phyloP scores from a whole-genome alignment of 2,888 invertebrate species.

The Tetheella fluctuosa region DNA sequence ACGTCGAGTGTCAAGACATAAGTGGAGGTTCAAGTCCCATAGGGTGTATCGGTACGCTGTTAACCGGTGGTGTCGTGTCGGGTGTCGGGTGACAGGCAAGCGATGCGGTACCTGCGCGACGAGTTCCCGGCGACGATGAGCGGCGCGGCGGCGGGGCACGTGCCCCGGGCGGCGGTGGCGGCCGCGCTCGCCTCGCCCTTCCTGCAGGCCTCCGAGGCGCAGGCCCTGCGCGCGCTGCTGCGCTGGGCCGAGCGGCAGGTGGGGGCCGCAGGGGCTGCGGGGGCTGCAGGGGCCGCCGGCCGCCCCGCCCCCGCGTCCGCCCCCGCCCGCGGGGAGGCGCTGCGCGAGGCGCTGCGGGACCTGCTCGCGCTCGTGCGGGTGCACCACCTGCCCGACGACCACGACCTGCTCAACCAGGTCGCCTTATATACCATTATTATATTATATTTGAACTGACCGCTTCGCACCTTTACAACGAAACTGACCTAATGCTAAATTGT shows the following conservation, averaged over 20 bases:
- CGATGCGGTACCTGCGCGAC: slow-evolving; percentile 95
- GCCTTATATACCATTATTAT: too few species aligned
- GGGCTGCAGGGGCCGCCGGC: slow-evolving; percentile 83
- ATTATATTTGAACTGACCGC: too few species aligned
- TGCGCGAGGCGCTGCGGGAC: slow-evolving; percentile 90
- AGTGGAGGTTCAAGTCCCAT: too few species aligned
- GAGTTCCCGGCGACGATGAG: slow-evolving; percentile 93
- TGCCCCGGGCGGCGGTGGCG: slow-evolving; percentile 87
- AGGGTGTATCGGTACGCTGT: too few species aligned
- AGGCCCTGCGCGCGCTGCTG: slow-evolving; percentile 88
- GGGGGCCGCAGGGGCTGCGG: slow-evolving; percentile 89
- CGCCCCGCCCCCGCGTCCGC: slow-evolving; percentile 80
- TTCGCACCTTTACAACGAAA: too few species aligned
- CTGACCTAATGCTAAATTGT: too few species aligned
- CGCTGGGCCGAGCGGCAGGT: slow-evolving; percentile 63
- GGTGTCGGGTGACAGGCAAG: slow-evolving; percentile 89
- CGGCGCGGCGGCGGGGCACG: slow-evolving; percentile 89
- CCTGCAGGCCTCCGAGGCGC: slow-evolving; percentile 93
- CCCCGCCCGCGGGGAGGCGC: slow-evolving; percentile 57
- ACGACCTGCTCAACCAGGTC: slow-evolving; percentile 90
- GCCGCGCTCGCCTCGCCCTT: slow-evolving; percentile 88
- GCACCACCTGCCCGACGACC: slow-evolving; percentile 95
- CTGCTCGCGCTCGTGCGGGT: slow-evolving; percentile 93
- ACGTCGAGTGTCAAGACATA: too few species aligned
- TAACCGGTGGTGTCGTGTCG: too few species aligned